Conservation (phyloP, 2,888 invertebrate species). For the Noctua janthe region DNA sequence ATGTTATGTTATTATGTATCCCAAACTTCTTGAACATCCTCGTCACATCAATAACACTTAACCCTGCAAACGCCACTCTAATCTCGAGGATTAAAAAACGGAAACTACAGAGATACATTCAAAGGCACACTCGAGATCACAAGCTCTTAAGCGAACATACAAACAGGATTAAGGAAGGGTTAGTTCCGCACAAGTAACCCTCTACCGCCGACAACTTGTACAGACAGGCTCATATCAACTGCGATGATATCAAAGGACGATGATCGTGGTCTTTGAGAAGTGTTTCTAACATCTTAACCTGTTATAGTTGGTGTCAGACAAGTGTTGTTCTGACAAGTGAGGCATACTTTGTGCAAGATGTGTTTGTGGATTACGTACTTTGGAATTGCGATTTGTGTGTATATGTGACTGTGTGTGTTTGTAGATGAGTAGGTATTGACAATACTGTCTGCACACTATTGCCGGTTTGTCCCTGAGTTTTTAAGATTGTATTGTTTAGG, state of each 20-base stretch:
- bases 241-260: conserved; percentile 57
- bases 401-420: neutral
- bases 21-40: neutral
- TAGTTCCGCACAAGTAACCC: conserved; percentile 48
- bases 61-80: conserved; percentile 17
- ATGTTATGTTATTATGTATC: too few species aligned
- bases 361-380: conserved; percentile 8
- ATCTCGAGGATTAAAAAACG: conserved; percentile 40
- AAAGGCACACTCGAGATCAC: conserved; percentile 34
- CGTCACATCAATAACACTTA: conserved; percentile 20
- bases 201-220: conserved; percentile 38
- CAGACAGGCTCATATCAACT: conserved; percentile 48
- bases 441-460: neutral
- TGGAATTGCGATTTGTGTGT: neutral
- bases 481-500: too few species aligned
- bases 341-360: conserved; percentile 11
- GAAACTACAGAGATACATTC: conserved; percentile 24
- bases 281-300: conserved; percentile 58
- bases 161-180: conserved; percentile 53
- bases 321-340: conserved; percentile 29
- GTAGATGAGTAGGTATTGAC: neutral
- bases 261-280: conserved; percentile 46
- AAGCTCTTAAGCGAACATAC: conserved; percentile 38
- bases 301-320: conserved; percentile 42
- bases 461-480: too few species aligned